These are phyloP conservation scores for Nematolebias whitei DNA, from an alignment of 2,113 vertebrate species.

Conservation along the genomic window DNA sequence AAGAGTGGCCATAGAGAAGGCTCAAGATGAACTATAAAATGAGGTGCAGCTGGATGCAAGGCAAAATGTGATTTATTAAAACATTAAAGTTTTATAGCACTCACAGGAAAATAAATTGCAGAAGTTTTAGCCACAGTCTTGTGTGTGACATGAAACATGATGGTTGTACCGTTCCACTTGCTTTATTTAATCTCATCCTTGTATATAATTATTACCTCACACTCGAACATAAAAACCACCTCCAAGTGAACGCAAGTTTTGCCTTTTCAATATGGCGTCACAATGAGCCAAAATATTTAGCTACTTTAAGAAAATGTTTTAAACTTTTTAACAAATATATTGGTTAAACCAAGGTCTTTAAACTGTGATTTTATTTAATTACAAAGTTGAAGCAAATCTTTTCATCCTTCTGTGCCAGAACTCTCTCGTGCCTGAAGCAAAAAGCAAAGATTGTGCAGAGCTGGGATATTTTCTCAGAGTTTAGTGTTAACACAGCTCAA, in stretches of 20 bases:
- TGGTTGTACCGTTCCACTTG: too few relatives aligned
- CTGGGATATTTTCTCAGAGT: not conserved
- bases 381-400: constrained; percentile 35
- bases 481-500: not conserved
- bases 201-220: not conserved
- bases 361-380: not conserved
- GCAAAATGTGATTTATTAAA: too few relatives aligned
- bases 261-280: too few relatives aligned
- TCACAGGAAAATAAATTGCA: too few relatives aligned
- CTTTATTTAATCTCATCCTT: not conserved
- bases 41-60: too few relatives aligned
- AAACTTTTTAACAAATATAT: not conserved
- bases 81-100: too few relatives aligned
- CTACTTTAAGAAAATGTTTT: too few relatives aligned
- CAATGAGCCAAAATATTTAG: too few relatives aligned
- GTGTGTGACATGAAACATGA: too few relatives aligned
- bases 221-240: not conserved
- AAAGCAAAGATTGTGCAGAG: not conserved
- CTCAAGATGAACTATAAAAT: not conserved
- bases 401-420: not conserved
- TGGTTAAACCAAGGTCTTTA: not conserved
- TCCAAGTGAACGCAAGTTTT: too few relatives aligned
- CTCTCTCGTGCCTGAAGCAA: not conserved
- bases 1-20: not conserved
- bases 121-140: too few relatives aligned